A percentile compares a stretch with the other conserved stretches of the same genome.
Conservation (phyloP, 2,888 invertebrate genomes). For the Epistrophe eligans region DNA sequence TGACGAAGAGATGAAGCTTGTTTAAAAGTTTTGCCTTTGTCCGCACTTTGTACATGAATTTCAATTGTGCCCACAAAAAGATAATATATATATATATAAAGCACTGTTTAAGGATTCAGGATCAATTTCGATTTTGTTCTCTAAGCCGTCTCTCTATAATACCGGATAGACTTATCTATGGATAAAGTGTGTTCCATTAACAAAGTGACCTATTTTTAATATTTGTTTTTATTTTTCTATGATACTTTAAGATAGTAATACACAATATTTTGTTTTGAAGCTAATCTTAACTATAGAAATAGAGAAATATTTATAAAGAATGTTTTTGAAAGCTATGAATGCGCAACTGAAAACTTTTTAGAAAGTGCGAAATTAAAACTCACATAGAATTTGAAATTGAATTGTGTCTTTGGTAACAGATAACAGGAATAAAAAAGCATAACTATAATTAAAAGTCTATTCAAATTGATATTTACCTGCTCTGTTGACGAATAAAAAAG, state of each 20-base stretch:
- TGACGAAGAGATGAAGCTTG: conserved; percentile 13
- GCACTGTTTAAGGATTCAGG: conserved; percentile 67
- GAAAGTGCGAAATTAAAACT: too few relatives aligned
- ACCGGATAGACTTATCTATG: not conserved
- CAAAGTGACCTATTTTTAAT: not conserved
- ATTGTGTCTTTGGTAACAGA: too few relatives aligned
- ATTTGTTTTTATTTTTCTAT: not conserved
- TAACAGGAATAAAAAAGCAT: too few relatives aligned
- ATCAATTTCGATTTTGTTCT: conserved; percentile 62
- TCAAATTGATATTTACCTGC: too few relatives aligned
- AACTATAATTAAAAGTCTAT: too few relatives aligned
- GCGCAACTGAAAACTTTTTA: too few relatives aligned
- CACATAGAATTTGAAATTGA: too few relatives aligned
- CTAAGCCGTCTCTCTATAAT: not conserved
- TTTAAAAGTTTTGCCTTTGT: conserved; percentile 49
- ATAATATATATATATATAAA: conserved; percentile 26
- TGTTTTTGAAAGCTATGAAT: too few relatives aligned
- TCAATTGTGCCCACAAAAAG: conserved; percentile 62
- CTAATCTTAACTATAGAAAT: too few relatives aligned
- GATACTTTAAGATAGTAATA: not conserved
- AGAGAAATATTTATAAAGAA: too few relatives aligned
- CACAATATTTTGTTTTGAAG: too few relatives aligned
- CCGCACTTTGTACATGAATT: conserved; percentile 59
- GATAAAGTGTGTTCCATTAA: not conserved
- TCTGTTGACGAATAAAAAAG: too few relatives aligned